Percentiles rank a stretch among this genome's conserved stretches.
Conservation (phyloP, 2,797 vertebrate species). For the Chaunax sp. region DNA sequence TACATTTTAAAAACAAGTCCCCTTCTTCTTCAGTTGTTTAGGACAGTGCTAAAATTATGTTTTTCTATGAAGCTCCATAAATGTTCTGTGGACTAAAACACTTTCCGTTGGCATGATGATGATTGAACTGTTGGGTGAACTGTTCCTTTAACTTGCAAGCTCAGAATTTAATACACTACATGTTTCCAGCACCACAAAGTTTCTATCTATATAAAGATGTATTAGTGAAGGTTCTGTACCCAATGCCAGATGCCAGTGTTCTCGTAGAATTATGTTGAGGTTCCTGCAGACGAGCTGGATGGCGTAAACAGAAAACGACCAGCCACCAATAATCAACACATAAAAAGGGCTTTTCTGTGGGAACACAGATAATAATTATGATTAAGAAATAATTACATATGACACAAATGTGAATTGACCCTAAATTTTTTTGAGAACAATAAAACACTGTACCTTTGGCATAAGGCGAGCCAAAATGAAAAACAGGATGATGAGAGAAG, state of each 20-base stretch:
- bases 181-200: too few relatives aligned
- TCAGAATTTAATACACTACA: too few relatives aligned
- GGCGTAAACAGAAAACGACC: slow-evolving; percentile 95
- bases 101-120: too few relatives aligned
- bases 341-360: slow-evolving; percentile 94
- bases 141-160: too few relatives aligned
- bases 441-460: slow-evolving; percentile 85
- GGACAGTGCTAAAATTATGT: too few relatives aligned
- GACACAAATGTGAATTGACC: neutral
- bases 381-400: slow-evolving; percentile 4
- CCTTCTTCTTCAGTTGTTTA: too few relatives aligned
- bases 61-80: too few relatives aligned
- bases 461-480: slow-evolving; percentile 90
- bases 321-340: slow-evolving; percentile 90
- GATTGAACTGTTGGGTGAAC: too few relatives aligned
- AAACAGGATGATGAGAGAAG: slow-evolving; percentile 91
- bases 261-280: slow-evolving; percentile 87
- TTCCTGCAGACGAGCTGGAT: slow-evolving; percentile 95
- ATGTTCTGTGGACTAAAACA: too few relatives aligned
- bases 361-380: slow-evolving; percentile 3
- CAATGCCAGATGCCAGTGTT: slow-evolving; percentile 91
- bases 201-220: neutral
- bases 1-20: too few relatives aligned
- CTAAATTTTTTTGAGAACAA: neutral
- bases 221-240: slow-evolving; percentile 76